phyloP scores from a whole-genome alignment of 2,888 invertebrate genomes.

The Spisula solida region DNA sequence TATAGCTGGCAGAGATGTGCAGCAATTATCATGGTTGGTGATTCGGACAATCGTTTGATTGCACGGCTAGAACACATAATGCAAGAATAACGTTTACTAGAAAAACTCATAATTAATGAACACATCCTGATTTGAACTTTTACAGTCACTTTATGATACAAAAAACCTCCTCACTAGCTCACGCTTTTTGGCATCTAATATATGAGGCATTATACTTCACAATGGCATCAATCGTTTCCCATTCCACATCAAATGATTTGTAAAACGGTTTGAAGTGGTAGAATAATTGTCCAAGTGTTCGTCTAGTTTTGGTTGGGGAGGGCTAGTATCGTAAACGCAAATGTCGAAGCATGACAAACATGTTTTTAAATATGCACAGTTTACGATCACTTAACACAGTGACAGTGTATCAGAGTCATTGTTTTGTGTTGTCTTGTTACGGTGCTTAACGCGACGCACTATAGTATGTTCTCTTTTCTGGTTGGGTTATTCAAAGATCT shows the following conservation, averaged over 20 bases:
- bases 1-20: conserved; percentile 31
- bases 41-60: background rate
- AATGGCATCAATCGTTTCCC: background rate
- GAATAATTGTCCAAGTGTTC: background rate
- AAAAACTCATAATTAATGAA: conserved; percentile 15
- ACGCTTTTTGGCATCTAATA: background rate
- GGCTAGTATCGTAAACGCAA: background rate
- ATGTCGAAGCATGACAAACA: background rate
- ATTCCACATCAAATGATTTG: background rate
- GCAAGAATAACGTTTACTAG: background rate
- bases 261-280: background rate
- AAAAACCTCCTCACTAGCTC: background rate
- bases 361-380: too few relatives aligned
- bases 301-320: background rate
- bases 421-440: too few relatives aligned
- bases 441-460: too few relatives aligned
- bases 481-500: too few relatives aligned
- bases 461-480: too few relatives aligned
- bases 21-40: conserved; percentile 31
- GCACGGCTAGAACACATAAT: conserved; percentile 12
- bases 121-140: background rate
- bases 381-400: too few relatives aligned
- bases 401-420: too few relatives aligned
- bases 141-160: background rate
- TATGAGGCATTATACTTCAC: background rate